A percentile compares a stretch with the other conserved stretches of the same genome.
phyloP scores from a whole-genome alignment of 2,113 vertebrate species.

The Nerophis lumbriciformis region DNA sequence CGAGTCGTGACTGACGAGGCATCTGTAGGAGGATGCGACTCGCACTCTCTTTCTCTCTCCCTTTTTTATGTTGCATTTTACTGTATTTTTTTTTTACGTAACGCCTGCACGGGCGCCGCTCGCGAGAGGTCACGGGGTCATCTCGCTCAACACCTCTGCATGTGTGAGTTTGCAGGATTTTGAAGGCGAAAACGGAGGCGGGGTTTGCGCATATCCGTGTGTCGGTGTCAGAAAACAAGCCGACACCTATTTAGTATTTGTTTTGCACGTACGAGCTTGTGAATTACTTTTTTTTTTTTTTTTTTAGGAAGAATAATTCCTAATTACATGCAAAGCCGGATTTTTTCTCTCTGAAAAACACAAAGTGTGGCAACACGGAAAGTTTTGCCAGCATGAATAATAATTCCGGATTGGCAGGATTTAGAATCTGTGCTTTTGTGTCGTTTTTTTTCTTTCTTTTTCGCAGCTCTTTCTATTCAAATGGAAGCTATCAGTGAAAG shows the following conservation, averaged over 20 bases:
- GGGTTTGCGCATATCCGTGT: not conserved
- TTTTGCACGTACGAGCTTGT: not conserved
- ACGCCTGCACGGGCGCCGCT: constrained; percentile 55
- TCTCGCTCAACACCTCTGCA: constrained; percentile 67
- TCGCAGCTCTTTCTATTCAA: not conserved
- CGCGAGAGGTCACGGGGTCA: constrained; percentile 61
- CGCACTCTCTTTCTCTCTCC: constrained; percentile 52
- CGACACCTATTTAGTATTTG: not conserved
- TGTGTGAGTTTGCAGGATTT: constrained; percentile 22
- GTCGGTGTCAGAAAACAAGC: not conserved
- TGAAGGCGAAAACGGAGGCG: constrained; percentile 6
- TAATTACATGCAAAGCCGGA: too few relatives aligned
- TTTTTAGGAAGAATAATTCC: too few relatives aligned
- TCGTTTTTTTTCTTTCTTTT: too few relatives aligned
- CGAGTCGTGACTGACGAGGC: constrained; percentile 75
- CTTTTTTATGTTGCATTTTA: too few relatives aligned
- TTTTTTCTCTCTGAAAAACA: too few relatives aligned
- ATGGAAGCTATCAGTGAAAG: constrained; percentile 3
- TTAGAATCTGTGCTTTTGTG: too few relatives aligned
- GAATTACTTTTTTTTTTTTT: too few relatives aligned
- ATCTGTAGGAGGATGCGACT: constrained; percentile 76
- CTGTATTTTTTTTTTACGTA: constrained; percentile 55
- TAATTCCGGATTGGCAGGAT: too few relatives aligned
- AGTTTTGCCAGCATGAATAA: too few relatives aligned
- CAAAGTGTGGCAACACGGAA: too few relatives aligned